Evolutionary conservation across 2,888 invertebrate species (phyloP), one percentile per base, ranked within the genome.

Genomic region (Nomada lathburiana): DNA sequence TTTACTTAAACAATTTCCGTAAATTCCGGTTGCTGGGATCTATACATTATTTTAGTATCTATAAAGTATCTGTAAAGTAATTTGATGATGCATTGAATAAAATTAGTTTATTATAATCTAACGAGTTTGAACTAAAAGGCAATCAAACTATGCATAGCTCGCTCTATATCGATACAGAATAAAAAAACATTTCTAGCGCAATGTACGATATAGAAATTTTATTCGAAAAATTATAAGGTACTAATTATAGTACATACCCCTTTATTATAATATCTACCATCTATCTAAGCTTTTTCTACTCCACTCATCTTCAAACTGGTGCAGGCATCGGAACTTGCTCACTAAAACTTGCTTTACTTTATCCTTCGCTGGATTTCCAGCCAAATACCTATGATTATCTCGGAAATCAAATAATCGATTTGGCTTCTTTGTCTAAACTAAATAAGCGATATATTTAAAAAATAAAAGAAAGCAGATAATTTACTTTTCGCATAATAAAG

Each of bases 221-320:
- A 47, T 16, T 57, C 9, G 5, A 73, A 63, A 63, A 72, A 29
- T 64, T 9, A n/a, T 44, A 44, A 60, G 23, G 26, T 23, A 26
- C 26, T 42, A 16, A 52, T 16, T 20, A n/a, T n/a, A n/a, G n/a
- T n/a, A 29, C 7, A 26, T 18, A 50, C 9, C 13, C 13, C 7
- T 18, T 26, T 47, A 52, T n/a, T 16, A 53, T 20, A 13, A 57
- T 23, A 73, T 26, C 23, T 29, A 69, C 18, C 68, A n/a, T 63
- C 57, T 50, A n/a, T 53, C n/a, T 64, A 68, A 47, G 50, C 55
- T 50, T 36, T 52, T 72, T 59, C 47, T 71, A 20, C 63, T 72
- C 47, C 47, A 67, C 62, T 44, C 29, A 59, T 63, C 13, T 50
- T 68, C 63, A 36, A 53, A 50, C 23, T 71, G 81, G 81, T 82